Evolutionary conservation across 2,888 invertebrate species (phyloP).

Genomic region (Torymus aiolomorphi): DNA sequence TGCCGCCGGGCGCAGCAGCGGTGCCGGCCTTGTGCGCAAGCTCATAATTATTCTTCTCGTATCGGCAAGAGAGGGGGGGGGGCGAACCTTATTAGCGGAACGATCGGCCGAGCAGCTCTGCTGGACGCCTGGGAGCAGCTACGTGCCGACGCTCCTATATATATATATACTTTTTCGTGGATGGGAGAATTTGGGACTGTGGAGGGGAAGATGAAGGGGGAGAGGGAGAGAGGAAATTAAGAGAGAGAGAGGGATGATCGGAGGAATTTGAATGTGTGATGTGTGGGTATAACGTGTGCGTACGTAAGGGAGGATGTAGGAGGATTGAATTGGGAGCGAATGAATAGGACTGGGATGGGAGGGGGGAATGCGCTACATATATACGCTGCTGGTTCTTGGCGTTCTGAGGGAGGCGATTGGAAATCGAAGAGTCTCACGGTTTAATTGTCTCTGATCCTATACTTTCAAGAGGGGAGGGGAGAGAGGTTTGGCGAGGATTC

Average conservation of each 20-base stretch:
- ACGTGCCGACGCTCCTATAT: neutral
- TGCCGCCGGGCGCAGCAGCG: slow-evolving; percentile 53
- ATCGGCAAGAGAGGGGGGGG: slow-evolving; percentile 32
- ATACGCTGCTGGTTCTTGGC: no score
- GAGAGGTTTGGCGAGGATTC: no score
- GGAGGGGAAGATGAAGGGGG: neutral
- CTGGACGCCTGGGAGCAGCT: no score
- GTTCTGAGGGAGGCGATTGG: no score
- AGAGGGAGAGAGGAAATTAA: slow-evolving; percentile 38
- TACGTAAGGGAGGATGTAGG: no score
- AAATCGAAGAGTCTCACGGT: no score
- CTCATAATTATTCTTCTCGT: slow-evolving; percentile 73
- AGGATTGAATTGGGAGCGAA: no score
- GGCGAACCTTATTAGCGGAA: slow-evolving; percentile 64
- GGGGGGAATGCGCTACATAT: no score
- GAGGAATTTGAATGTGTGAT: slow-evolving; percentile 18
- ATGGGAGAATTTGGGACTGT: neutral
- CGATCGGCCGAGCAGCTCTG: slow-evolving; percentile 34
- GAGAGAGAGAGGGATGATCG: slow-evolving; percentile 3
- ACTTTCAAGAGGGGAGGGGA: no score
- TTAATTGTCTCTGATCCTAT: no score
- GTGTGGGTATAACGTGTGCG: neutral
- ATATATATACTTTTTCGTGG: neutral
- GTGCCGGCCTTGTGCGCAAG: slow-evolving; percentile 70
- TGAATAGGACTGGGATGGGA: no score